A percentile compares a stretch with the other conserved stretches of the same genome.
Conservation (phyloP, 92 coral and sea anemone genomes). For the Zoanthus sociatus region DNA sequence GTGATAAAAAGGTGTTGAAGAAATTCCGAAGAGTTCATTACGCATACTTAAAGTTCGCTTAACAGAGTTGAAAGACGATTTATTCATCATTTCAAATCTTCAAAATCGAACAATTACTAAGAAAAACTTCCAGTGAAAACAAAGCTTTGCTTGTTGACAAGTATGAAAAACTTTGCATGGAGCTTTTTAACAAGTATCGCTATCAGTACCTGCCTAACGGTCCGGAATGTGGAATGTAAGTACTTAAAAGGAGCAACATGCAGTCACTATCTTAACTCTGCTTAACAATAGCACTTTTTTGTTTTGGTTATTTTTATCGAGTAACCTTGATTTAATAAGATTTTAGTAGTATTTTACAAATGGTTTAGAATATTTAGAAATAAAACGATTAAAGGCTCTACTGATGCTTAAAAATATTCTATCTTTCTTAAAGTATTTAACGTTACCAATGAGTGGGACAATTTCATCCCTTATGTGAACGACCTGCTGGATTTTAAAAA, state of each 20-base stretch:
- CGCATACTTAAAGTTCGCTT: not conserved
- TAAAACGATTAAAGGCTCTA: no score
- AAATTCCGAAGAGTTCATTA: not conserved
- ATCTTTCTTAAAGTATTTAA: no score
- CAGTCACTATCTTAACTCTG: not conserved
- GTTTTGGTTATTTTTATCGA: not conserved
- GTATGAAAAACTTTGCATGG: conserved; percentile 16
- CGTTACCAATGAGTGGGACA: no score
- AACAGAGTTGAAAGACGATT: not conserved
- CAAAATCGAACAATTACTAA: not conserved
- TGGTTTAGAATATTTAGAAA: no score
- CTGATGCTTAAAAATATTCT: no score
- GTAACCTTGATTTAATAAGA: not conserved
- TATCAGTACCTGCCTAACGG: conserved; percentile 25
- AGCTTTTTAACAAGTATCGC: conserved; percentile 2
- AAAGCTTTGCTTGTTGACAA: not conserved
- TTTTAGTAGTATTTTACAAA: not conserved
- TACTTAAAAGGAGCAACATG: not conserved
- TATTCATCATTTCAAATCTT: not conserved
- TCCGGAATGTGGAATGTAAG: conserved; percentile 33
- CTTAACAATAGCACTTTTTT: not conserved
- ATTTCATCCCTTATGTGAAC: no score
- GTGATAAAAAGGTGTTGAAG: not conserved
- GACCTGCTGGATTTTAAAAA: no score
- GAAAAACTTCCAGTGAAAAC: not conserved